These are phyloP conservation scores for Phaedon cochleariae DNA, from an alignment of 2,888 invertebrate species.

Conservation along the genomic window DNA sequence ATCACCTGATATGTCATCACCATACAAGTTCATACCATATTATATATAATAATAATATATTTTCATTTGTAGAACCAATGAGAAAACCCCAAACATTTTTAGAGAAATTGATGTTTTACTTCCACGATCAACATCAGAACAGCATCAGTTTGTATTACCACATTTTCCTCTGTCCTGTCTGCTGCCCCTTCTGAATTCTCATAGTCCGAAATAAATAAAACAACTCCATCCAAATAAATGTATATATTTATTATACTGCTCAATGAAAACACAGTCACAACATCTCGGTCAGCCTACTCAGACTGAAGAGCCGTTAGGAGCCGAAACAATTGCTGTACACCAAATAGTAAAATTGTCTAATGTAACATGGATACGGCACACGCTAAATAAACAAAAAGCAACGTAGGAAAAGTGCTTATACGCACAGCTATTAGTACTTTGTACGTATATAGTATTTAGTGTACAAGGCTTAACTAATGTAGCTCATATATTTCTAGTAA, in stretches of 20 bases:
- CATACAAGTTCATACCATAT: too few species aligned
- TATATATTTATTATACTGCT: constrained; percentile 80
- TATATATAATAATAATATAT: too few species aligned
- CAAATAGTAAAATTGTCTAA: constrained; percentile 66
- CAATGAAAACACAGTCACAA: constrained; percentile 70
- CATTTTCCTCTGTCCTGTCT: too few species aligned
- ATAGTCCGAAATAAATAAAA: too few species aligned
- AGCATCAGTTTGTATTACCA: too few species aligned
- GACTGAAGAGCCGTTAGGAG: constrained; percentile 40
- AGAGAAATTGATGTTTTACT: too few species aligned
- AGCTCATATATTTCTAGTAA: not conserved
- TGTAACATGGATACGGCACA: constrained; percentile 65
- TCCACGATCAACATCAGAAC: too few species aligned
- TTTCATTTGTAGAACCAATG: too few species aligned
- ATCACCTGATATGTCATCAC: too few species aligned
- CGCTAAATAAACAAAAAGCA: constrained; percentile 62
- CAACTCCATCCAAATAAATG: constrained; percentile 70
- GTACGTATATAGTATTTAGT: constrained; percentile 63
- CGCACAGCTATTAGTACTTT: constrained; percentile 63
- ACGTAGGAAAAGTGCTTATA: constrained; percentile 60
- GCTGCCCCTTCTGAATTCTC: too few species aligned
- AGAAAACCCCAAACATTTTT: too few species aligned
- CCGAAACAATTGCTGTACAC: constrained; percentile 65
- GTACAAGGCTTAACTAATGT: constrained; percentile 47
- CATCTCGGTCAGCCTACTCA: constrained; percentile 57